These are phyloP conservation scores for Drosophila kambysellisi DNA, from an alignment of 2,888 invertebrate species.

Conservation along the genomic window DNA sequence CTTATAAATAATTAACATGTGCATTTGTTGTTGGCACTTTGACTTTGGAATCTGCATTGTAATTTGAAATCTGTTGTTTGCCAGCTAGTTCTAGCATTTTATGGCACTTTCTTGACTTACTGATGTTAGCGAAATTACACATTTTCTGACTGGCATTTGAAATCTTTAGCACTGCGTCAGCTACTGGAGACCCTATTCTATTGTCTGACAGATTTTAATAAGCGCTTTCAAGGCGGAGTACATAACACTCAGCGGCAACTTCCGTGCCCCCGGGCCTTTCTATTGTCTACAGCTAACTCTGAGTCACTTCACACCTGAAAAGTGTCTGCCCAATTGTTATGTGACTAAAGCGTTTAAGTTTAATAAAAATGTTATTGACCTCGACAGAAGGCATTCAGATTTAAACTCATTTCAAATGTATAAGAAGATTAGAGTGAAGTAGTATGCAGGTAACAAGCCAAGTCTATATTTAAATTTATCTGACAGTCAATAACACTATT, in stretches of 20 bases:
- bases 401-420: neutral
- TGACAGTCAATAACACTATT: too few species aligned
- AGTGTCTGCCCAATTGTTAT: conserved; percentile 42
- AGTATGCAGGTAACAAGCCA: neutral
- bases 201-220: conserved; percentile 33
- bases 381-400: neutral
- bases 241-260: conserved; percentile 23
- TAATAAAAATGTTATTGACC: conserved; percentile 62
- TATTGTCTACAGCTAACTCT: conserved; percentile 31
- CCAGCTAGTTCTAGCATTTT: conserved; percentile 25
- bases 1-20: conserved; percentile 73
- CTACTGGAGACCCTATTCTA: conserved; percentile 20
- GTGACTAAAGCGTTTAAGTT: conserved; percentile 14
- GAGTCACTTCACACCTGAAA: conserved; percentile 29
- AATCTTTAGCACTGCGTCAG: conserved; percentile 20
- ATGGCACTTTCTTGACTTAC: conserved; percentile 48
- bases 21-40: conserved; percentile 44
- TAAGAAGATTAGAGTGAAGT: neutral
- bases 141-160: conserved; percentile 13
- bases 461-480: too few species aligned
- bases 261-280: conserved; percentile 27
- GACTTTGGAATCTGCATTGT: conserved; percentile 31
- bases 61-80: conserved; percentile 34
- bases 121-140: conserved; percentile 42
- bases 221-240: conserved; percentile 28